Evolutionary conservation across 1,140 invertebrate genomes (phyloP), one percentile per base, ranked within the genome.

Genomic region (Maconellicoccus hirsutus): DNA sequence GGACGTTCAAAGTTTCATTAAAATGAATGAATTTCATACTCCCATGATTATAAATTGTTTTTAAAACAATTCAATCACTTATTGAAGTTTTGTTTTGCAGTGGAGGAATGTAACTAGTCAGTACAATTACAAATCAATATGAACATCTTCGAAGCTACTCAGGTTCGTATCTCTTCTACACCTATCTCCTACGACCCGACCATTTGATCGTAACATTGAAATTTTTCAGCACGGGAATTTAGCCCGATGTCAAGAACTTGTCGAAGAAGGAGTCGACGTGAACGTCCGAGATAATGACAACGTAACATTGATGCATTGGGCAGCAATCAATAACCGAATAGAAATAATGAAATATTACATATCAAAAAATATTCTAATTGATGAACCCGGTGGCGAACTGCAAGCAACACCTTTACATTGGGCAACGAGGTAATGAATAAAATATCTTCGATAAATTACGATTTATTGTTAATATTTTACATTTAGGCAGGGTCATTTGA

Each of bases 271-370:
- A 0, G 91, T 88, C 80, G 90, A 94, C 81, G 93, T 96, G 0
- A 96, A 95, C 80, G 85, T 93, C 76, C 86, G 91, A 59, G 93
- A 96, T 78, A 83, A 83, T 74, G 93, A 96, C 79, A 93, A 91
- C n/a, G 93, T 96, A 14, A 94, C 95, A 1, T 81, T 99, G n/a
- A 82, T 99, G 0, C 97, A 99, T 78, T 99, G 97, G 97, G 96
- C 96, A 21, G 91, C 97, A 19, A 99, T 99, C 75, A 99, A 99
- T 79, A 98, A 98, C 84, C 84, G 92, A 22, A 86, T 87, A 70
- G 93, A 97, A 76, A 93, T 98, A 77, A 93, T 97, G 59, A 87
- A 88, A 74, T 94, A 94, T 80, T 88, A 90, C 73, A 84, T 96
- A 71, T 85, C 86, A 33, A 92, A 92, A 79, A 94, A 92, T 61